Conservation (phyloP, 2,113 vertebrate genomes). For the Gallinago jamesoni region DNA sequence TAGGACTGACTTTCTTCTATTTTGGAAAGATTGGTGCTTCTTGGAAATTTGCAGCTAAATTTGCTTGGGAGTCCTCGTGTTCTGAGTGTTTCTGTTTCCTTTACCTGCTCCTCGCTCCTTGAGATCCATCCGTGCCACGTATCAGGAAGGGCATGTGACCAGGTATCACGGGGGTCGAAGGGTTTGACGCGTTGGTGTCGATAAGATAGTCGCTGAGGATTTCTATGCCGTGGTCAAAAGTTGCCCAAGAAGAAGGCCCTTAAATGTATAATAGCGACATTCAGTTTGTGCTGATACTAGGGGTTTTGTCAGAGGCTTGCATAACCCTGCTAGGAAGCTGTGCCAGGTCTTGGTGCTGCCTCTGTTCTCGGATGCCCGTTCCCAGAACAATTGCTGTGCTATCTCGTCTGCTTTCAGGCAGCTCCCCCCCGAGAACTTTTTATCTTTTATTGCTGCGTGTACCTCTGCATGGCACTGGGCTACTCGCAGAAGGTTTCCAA, state of each 20-base stretch:
- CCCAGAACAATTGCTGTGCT: background rate
- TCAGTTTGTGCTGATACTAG: constrained; percentile 26
- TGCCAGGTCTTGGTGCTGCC: constrained; percentile 22
- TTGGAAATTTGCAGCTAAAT: background rate
- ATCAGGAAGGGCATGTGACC: background rate
- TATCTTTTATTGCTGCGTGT: accelerated
- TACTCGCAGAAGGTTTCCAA: background rate
- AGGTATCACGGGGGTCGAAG: accelerated
- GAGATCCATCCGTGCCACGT: accelerated
- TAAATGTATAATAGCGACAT: background rate
- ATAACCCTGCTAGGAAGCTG: background rate
- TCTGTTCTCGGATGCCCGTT: background rate
- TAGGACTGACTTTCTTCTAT: background rate
- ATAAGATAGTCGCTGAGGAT: background rate
- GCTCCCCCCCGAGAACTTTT: background rate
- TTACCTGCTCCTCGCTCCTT: background rate
- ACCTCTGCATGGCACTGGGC: background rate
- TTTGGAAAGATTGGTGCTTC: background rate
- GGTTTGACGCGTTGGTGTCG: accelerated
- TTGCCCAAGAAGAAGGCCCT: background rate
- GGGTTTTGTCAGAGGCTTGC: constrained; percentile 25
- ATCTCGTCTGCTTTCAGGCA: background rate
- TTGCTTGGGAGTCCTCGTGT: background rate
- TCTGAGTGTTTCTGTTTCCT: accelerated
- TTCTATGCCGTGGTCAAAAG: background rate